phyloP scores from a whole-genome alignment of 2,113 vertebrate species.

The Speoplatyrhinus poulsoni region DNA sequence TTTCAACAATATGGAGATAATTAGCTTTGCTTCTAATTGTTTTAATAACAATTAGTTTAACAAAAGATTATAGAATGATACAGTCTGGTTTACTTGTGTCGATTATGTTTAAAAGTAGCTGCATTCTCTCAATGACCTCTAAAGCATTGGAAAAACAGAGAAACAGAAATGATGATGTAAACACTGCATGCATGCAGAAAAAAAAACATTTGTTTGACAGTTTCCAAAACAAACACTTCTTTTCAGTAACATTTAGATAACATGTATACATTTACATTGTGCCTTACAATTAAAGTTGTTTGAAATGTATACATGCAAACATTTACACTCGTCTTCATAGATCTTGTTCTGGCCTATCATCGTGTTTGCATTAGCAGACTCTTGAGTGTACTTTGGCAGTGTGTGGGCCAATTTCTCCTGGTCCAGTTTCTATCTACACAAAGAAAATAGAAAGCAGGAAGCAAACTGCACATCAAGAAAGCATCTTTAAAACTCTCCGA shows the following conservation, averaged over 20 bases:
- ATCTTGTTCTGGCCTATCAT: constrained; percentile 22
- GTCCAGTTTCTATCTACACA: constrained; percentile 27
- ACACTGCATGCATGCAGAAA: not conserved
- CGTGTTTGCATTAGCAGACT: constrained; percentile 40
- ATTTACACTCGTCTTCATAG: constrained; percentile 50
- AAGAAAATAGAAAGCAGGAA: constrained; percentile 17
- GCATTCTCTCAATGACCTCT: no score
- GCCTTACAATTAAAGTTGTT: constrained; percentile 46
- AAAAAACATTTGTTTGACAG: constrained; percentile 32
- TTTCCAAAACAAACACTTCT: constrained; percentile 39
- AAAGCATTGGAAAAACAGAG: constrained; percentile 36
- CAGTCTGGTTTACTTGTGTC: no score
- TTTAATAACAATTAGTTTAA: no score
- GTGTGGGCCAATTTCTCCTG: not conserved
- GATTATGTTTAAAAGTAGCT: no score
- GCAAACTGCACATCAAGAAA: constrained; percentile 15
- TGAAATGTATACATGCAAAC: constrained; percentile 48
- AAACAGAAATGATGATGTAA: constrained; percentile 33
- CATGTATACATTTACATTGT: constrained; percentile 34
- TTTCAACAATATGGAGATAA: no score
- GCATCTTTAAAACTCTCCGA: constrained; percentile 14
- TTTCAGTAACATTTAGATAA: constrained; percentile 30
- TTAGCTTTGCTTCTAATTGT: no score
- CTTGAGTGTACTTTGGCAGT: constrained; percentile 47
- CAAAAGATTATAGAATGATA: no score